Evolutionary conservation across 2,113 vertebrate genomes (phyloP).

Genomic region (Laterallus jamaicensis): DNA sequence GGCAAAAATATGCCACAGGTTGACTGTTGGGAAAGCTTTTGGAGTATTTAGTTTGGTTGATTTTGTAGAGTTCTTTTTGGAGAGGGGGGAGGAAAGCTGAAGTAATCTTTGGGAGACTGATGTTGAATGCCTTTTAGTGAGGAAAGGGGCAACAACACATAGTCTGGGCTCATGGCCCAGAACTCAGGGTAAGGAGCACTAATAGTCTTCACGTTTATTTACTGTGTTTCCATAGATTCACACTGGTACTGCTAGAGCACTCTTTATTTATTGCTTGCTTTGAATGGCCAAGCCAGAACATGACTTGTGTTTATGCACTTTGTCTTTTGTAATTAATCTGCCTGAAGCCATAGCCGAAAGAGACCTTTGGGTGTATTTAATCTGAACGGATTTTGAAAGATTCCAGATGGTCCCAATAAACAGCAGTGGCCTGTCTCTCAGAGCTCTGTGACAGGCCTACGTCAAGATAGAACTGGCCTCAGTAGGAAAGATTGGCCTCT

Average conservation of each 20-base stretch:
- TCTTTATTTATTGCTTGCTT: constrained; percentile 12
- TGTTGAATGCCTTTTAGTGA: neutral
- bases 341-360: neutral
- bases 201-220: neutral
- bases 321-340: constrained; percentile 38
- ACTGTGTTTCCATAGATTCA: neutral
- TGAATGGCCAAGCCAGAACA: constrained; percentile 4
- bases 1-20: neutral
- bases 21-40: neutral
- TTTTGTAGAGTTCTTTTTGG: neutral
- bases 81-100: neutral
- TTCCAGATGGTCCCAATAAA: constrained; percentile 31
- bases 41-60: neutral
- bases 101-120: neutral
- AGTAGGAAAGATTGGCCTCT: neutral
- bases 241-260: neutral
- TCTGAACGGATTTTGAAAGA: neutral
- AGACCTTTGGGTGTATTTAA: constrained; percentile 32
- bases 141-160: neutral
- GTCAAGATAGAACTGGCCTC: neutral
- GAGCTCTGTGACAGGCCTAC: neutral
- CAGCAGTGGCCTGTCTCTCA: neutral
- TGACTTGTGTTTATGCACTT: constrained; percentile 28
- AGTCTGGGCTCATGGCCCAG: neutral
- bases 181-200: neutral